Conservation (phyloP, 1,140 invertebrate genomes). For the Eciton burchellii region DNA sequence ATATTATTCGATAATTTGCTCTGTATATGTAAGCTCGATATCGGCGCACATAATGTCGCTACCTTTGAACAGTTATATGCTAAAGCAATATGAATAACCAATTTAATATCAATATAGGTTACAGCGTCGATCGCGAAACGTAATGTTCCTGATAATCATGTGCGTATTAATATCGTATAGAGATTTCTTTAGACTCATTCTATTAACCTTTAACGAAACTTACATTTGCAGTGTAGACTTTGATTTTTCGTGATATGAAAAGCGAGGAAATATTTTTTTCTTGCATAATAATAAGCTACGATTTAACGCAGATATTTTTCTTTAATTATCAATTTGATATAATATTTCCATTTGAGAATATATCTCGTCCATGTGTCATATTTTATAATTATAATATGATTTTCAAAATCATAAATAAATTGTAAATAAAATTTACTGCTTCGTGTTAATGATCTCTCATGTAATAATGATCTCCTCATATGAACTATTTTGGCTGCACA, state of each 20-base stretch:
- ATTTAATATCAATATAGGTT: constrained; percentile 50
- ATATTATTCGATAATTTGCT: constrained; percentile 58
- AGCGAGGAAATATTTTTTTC: not conserved
- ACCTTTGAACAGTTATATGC: constrained; percentile 40
- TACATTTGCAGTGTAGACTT: not conserved
- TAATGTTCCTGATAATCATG: constrained; percentile 23
- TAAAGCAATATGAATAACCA: constrained; percentile 51
- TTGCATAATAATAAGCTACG: too few species aligned
- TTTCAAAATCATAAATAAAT: too few species aligned
- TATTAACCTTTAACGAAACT: constrained; percentile 3
- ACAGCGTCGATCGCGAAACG: constrained; percentile 1
- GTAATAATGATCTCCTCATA: too few species aligned
- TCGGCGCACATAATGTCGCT: constrained; percentile 45
- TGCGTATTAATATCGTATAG: constrained; percentile 2
- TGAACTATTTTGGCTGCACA: too few species aligned
- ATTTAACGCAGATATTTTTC: too few species aligned
- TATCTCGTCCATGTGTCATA: too few species aligned
- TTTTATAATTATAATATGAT: too few species aligned
- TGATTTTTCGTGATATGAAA: not conserved
- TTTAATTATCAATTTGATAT: too few species aligned
- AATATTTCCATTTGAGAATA: too few species aligned
- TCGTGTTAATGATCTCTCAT: too few species aligned
- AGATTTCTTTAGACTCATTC: not conserved
- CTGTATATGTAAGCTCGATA: constrained; percentile 34
- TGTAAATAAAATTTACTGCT: too few species aligned